These are phyloP conservation scores for Poicephalus meyeri DNA, from an alignment of 2,113 vertebrate genomes.

Conservation along the genomic window DNA sequence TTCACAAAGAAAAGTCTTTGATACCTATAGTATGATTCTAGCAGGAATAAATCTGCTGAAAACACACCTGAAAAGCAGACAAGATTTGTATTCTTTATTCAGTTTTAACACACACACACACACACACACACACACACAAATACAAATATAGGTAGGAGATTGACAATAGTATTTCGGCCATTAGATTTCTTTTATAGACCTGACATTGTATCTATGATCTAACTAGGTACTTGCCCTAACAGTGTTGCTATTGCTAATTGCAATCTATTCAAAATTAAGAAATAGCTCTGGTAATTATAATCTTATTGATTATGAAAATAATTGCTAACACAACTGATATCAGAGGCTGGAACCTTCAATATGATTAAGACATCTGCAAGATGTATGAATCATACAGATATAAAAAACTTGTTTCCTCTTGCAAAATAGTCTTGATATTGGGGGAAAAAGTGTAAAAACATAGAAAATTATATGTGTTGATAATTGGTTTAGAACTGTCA, in stretches of 20 bases:
- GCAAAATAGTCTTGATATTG: background rate
- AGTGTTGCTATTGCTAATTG: background rate
- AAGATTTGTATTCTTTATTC: background rate
- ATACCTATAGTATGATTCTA: background rate
- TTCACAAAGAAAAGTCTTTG: background rate
- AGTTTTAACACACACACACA: background rate
- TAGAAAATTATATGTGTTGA: background rate
- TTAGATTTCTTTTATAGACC: background rate
- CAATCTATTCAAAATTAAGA: background rate
- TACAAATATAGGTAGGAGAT: background rate
- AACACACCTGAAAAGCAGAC: background rate
- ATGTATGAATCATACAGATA: background rate
- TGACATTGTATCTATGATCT: background rate
- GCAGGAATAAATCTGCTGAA: background rate
- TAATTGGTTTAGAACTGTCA: background rate
- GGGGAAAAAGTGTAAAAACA: background rate
- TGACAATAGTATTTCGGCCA: background rate
- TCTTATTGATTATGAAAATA: background rate
- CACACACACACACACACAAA: background rate
- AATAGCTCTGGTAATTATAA: background rate
- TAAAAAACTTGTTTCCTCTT: background rate
- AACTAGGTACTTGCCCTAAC: background rate
- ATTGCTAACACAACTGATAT: background rate
- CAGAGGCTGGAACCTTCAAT: background rate
- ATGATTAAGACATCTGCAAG: background rate